phyloP scores from a whole-genome alignment of 2,888 invertebrate species.

The Nomada fucata region DNA sequence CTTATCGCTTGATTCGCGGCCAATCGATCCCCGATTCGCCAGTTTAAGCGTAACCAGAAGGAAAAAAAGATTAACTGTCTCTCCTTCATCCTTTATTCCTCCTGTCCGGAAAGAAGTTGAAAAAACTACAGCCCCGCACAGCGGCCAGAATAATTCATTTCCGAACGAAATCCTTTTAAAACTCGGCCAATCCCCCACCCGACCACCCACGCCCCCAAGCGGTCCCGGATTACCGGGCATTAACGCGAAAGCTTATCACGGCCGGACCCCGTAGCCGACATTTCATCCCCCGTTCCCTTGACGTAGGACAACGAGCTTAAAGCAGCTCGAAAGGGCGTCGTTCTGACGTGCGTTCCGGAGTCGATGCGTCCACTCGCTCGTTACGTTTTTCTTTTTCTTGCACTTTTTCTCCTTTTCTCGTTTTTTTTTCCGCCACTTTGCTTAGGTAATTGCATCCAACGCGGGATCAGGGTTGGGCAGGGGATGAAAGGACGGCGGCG shows the following conservation, averaged over 20 bases:
- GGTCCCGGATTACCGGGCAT: slow-evolving; percentile 57
- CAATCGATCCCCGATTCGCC: too few species aligned
- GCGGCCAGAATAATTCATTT: slow-evolving; percentile 54
- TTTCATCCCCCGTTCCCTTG: slow-evolving; percentile 13
- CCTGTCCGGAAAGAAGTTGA: background rate
- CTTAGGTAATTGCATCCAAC: slow-evolving; percentile 74
- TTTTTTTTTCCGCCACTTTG: slow-evolving; percentile 71
- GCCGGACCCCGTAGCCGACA: slow-evolving; percentile 28
- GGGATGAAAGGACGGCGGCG: slow-evolving; percentile 55
- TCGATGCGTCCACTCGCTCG: slow-evolving; percentile 72
- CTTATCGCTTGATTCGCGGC: too few species aligned
- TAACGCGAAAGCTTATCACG: slow-evolving; percentile 54
- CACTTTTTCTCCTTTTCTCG: slow-evolving; percentile 54
- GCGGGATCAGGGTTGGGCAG: slow-evolving; percentile 64
- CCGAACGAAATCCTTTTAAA: slow-evolving; percentile 58
- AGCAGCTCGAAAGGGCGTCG: slow-evolving; percentile 35
- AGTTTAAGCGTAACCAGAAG: too few species aligned
- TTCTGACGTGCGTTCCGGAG: slow-evolving; percentile 47
- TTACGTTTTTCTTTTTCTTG: slow-evolving; percentile 48
- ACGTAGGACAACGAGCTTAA: slow-evolving; percentile 54
- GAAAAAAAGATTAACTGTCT: too few species aligned
- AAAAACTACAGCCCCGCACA: background rate
- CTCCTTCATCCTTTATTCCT: too few species aligned
- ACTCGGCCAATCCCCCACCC: too few species aligned
- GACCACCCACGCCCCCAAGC: too few species aligned